Conservation (phyloP, 2,797 vertebrate species). For the Notolabrus celidotus region DNA sequence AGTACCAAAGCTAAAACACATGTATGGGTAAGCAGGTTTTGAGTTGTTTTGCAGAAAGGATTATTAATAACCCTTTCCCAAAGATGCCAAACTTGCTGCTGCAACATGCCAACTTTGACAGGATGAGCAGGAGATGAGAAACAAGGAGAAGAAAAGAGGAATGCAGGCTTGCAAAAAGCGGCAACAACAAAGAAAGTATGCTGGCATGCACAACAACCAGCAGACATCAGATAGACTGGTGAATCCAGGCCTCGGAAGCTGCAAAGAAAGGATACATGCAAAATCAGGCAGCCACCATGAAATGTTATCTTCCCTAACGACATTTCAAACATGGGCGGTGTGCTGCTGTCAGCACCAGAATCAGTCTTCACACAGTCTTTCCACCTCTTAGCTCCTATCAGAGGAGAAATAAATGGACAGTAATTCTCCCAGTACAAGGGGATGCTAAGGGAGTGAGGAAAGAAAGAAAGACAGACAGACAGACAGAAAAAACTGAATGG, state of each 20-base stretch:
- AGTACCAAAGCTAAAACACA: background rate
- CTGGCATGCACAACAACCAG: slow-evolving; percentile 26
- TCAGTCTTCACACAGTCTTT: background rate
- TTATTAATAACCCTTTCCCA: slow-evolving; percentile 20
- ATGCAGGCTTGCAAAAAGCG: slow-evolving; percentile 25
- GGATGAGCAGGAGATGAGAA: slow-evolving; percentile 21
- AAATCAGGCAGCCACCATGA: slow-evolving; percentile 27
- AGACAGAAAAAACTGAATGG: no score
- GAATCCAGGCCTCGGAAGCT: slow-evolving; percentile 18
- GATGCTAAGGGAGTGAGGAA: background rate
- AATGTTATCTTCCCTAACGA: slow-evolving; percentile 47
- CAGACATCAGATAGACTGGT: slow-evolving; percentile 40
- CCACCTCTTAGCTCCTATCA: background rate
- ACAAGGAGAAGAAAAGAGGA: slow-evolving; percentile 2
- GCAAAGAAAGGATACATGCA: slow-evolving; percentile 23
- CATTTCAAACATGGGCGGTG: slow-evolving; percentile 12
- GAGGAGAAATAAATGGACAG: slow-evolving; percentile 8
- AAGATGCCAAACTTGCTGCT: slow-evolving; percentile 3
- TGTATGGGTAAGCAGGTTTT: background rate
- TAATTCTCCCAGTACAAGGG: background rate
- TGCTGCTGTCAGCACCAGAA: slow-evolving; percentile 14
- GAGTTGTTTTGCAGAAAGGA: background rate
- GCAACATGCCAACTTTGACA: slow-evolving; percentile 4
- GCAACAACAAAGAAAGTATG: slow-evolving; percentile 24
- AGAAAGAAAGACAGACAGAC: background rate